Conservation (phyloP, 2,888 invertebrate genomes). For the Aphrophora alni region DNA sequence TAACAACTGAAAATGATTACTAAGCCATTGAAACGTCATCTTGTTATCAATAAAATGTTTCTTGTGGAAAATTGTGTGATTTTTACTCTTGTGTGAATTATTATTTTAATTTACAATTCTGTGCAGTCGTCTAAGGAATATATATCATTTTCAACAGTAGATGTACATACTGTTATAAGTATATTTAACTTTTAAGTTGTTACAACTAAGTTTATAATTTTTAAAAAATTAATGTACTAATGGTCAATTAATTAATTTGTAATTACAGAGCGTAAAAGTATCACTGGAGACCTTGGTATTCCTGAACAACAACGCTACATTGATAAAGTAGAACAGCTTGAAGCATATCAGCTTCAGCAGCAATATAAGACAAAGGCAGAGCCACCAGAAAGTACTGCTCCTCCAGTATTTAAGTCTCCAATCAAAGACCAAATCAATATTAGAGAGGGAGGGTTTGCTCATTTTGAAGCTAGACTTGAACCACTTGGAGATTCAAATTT, state of each 20-base stretch:
- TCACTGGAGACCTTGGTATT: constrained; percentile 85
- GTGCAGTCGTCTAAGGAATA: too few relatives aligned
- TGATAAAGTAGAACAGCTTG: constrained; percentile 89
- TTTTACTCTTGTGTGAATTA: too few relatives aligned
- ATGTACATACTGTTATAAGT: too few relatives aligned
- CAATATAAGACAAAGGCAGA: constrained; percentile 83
- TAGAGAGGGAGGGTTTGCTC: constrained; percentile 92
- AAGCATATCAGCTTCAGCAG: constrained; percentile 80
- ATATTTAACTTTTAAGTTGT: too few relatives aligned
- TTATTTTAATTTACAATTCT: too few relatives aligned
- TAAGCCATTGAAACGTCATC: too few relatives aligned
- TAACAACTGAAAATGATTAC: too few relatives aligned
- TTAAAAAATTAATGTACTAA: neutral
- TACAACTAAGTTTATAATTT: neutral
- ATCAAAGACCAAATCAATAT: constrained; percentile 86
- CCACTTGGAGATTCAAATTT: constrained; percentile 91
- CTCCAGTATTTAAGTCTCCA: constrained; percentile 87
- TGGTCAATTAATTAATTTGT: neutral
- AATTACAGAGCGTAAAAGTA: constrained; percentile 71
- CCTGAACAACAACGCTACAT: constrained; percentile 91
- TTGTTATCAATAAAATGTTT: too few relatives aligned
- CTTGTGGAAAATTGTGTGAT: too few relatives aligned
- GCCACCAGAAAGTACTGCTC: constrained; percentile 77
- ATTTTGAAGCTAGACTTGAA: constrained; percentile 94
- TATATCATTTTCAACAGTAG: too few relatives aligned